Conservation (phyloP, 35 echinoderm and acorn worm species). For the Holothuria glaberrima region DNA sequence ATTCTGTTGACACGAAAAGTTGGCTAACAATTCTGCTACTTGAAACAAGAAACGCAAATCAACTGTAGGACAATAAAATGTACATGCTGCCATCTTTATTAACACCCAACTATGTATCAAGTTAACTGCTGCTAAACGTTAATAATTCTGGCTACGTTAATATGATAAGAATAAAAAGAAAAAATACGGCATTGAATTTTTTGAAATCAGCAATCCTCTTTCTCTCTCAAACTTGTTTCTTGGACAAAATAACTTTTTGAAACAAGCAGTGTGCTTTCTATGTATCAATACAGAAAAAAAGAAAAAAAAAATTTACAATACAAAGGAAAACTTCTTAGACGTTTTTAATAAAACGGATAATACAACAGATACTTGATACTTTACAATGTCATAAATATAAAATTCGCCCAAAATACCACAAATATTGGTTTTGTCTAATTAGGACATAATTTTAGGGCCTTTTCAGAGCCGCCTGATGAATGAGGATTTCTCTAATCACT, state of each 20-base stretch:
- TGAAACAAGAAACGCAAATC: too few species aligned
- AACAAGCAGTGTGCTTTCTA: neutral
- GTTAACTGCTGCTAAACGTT: conserved; percentile 36
- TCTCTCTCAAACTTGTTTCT: neutral
- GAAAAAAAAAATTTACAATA: neutral
- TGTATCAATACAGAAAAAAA: neutral
- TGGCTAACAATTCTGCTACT: too few species aligned
- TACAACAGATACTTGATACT: too few species aligned
- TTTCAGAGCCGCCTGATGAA: too few species aligned
- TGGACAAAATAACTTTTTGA: neutral
- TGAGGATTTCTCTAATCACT: too few species aligned
- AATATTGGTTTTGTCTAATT: too few species aligned
- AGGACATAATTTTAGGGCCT: too few species aligned
- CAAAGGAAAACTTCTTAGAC: neutral
- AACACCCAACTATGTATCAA: conserved; percentile 30
- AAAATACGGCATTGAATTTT: neutral
- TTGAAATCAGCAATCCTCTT: neutral
- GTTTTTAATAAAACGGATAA: neutral
- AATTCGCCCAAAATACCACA: too few species aligned
- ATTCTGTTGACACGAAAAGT: too few species aligned
- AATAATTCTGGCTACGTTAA: conserved; percentile 29
- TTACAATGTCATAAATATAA: too few species aligned
- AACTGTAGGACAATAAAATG: neutral
- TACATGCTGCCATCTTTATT: conserved; percentile 40
- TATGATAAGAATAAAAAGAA: neutral